A percentile compares a stretch with the other conserved stretches of the same genome.
These are phyloP conservation scores for Sebastes variabilis DNA, from an alignment of 2,797 vertebrate species.

Conservation along the genomic window DNA sequence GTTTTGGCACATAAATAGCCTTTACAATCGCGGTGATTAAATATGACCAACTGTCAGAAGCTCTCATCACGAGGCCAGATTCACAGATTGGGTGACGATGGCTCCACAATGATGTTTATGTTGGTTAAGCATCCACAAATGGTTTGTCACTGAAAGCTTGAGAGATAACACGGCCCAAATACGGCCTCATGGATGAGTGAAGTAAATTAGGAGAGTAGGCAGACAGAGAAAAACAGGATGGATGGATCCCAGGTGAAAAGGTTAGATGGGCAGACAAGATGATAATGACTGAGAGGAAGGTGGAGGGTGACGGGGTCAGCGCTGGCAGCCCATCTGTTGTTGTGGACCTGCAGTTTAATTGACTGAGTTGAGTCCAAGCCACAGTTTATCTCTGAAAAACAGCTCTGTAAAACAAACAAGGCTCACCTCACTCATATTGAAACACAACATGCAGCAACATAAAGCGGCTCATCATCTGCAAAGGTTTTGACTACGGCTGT, in stretches of 20 bases:
- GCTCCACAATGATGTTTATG: slow-evolving; percentile 34
- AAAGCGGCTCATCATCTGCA: not conserved
- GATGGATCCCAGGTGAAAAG: slow-evolving; percentile 55
- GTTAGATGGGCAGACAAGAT: slow-evolving; percentile 9
- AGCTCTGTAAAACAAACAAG: not conserved
- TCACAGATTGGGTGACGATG: not conserved
- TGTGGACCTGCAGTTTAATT: slow-evolving; percentile 56
- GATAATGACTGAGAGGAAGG: slow-evolving; percentile 39
- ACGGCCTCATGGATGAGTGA: slow-evolving; percentile 46
- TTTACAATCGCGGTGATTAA: slow-evolving; percentile 30
- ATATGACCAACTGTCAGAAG: slow-evolving; percentile 17
- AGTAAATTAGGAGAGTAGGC: slow-evolving; percentile 37
- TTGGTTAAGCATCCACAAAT: slow-evolving; percentile 30
- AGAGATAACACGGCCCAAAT: slow-evolving; percentile 58
- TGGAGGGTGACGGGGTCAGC: slow-evolving; percentile 24
- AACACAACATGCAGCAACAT: not conserved
- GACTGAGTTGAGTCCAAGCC: slow-evolving; percentile 36
- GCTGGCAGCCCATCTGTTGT: slow-evolving; percentile 66
- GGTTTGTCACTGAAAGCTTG: slow-evolving; percentile 25
- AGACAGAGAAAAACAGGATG: slow-evolving; percentile 58
- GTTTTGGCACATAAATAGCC: slow-evolving; percentile 22
- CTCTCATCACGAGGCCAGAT: not conserved
- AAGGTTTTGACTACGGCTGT: not conserved
- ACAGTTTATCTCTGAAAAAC: slow-evolving; percentile 3
- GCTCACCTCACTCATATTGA: not conserved